Percentiles rank a stretch among this genome's conserved stretches.
These are phyloP conservation scores for Drosophila kanekoi DNA, from an alignment of 2,888 invertebrate genomes.

Conservation along the genomic window DNA sequence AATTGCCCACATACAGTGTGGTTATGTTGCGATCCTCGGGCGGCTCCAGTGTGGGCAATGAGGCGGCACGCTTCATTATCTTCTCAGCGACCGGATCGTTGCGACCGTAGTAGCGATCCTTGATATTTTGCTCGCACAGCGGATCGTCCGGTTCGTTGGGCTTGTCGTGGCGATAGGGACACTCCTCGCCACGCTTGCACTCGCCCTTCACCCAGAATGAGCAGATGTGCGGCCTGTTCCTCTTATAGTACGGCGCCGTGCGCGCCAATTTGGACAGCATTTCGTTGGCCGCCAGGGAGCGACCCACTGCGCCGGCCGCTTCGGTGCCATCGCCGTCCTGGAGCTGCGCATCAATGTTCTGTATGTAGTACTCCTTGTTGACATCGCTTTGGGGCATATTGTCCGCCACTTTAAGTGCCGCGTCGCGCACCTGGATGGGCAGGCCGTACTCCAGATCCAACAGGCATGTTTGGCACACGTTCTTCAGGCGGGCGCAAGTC, in stretches of 20 bases:
- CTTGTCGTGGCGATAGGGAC: conserved; percentile 96
- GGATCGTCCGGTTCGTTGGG: conserved; percentile 98
- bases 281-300: conserved; percentile 90
- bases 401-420: conserved; percentile 93
- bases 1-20: conserved; percentile 98
- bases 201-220: conserved; percentile 98
- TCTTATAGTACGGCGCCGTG: conserved; percentile 95
- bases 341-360: conserved; percentile 93
- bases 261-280: conserved; percentile 93
- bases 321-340: conserved; percentile 84
- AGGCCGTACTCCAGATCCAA: conserved; percentile 95
- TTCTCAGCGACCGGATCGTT: conserved; percentile 98
- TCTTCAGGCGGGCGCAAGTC: conserved; percentile 95
- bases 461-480: conserved; percentile 96
- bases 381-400: conserved; percentile 95
- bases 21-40: conserved; percentile 98
- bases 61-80: conserved; percentile 93
- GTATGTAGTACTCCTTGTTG: conserved; percentile 96
- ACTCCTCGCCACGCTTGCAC: conserved; percentile 96
- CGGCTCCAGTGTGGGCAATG: conserved; percentile 97
- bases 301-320: conserved; percentile 88
- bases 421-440: conserved; percentile 93
- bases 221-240: conserved; percentile 96
- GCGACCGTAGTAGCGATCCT: conserved; percentile 94
- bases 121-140: conserved; percentile 95